Base-by-base conservation (phyloP, 2,797 vertebrate species). In the Cheirogaleus major region DNA sequence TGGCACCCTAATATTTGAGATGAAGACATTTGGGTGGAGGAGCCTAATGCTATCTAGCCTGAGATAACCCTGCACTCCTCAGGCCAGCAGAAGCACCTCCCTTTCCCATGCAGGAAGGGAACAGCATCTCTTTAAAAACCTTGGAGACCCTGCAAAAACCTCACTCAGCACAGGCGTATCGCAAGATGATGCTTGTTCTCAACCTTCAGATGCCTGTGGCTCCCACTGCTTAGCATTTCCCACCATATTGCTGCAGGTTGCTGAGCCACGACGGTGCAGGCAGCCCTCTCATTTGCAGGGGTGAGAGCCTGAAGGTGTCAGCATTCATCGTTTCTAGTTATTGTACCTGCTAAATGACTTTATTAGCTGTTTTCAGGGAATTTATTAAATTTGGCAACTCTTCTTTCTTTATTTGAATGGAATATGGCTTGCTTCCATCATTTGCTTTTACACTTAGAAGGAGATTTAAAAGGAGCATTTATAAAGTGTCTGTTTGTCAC, bases 391-490 rank as follows among this genome's bases (percentile, higher is more conserved):
- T 35, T 55, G 48, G 45, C 3, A 89, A 48, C 45, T 83, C 27
- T 55, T 83, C 52, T 55, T 91, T 95, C 67, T 81, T 96, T 96
- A 80, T 89, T 81, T 84, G 73, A 85, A 0, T 89, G 65, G 22
- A 81, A 72, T 18, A 69, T 38, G 23, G 50, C 43, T 90, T 61
- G 41, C 80, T 43, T 59, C 22, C 12, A 55, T 59, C 27, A 20
- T 70, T 69, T 91, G 83, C 10, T 95, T 91, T 75, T 61, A 48
- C 4, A 22, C 15, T 32, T 50, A 25, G 79, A 73, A 73, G 43
- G 55, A 65, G 22, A 7, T 65, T 63, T 83, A 41, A 84, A 72
- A 84, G 18, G 38, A 38, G 27, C 18, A 7, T 61, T 84, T 79
- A 41, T 57, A 45, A 70, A 43, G 69, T 41, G 43, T 69, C 23